Conservation (phyloP, 2,113 vertebrate genomes). For the Carollia perspicillata region DNA sequence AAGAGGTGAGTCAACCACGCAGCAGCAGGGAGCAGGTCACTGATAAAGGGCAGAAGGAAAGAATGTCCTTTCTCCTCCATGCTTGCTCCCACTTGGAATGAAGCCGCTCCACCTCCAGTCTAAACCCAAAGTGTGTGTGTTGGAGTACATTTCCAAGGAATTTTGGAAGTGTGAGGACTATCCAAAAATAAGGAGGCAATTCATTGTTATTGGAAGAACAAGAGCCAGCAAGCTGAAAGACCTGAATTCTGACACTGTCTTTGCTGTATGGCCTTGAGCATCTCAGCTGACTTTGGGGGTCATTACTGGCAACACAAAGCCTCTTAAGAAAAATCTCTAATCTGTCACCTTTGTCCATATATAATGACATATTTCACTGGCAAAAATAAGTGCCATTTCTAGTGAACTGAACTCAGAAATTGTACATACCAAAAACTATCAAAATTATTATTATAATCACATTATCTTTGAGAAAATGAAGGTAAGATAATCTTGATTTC, state of each 20-base stretch:
- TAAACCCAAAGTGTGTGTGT: background rate
- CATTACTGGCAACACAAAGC: background rate
- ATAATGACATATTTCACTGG: background rate
- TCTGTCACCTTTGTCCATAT: background rate
- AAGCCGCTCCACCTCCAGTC: background rate
- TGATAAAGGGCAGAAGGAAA: background rate
- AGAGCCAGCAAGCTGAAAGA: background rate
- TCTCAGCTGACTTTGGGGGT: background rate
- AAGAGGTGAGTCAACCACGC: too few relatives aligned
- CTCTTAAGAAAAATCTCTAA: background rate
- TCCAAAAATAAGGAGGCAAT: background rate
- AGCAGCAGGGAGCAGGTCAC: too few relatives aligned
- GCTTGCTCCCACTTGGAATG: background rate
- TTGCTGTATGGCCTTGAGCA: background rate
- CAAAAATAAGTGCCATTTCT: background rate
- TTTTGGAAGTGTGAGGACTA: background rate
- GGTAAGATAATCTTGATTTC: background rate
- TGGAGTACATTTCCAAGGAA: background rate
- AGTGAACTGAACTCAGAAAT: slow-evolving; percentile 13
- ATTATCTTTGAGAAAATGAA: slow-evolving; percentile 31
- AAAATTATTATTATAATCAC: background rate
- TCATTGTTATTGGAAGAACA: background rate
- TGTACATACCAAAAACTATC: background rate
- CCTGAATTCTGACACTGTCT: background rate
- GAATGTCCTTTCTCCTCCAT: background rate